Conservation (phyloP, 2,113 vertebrate species). For the Tringa solitaria region DNA sequence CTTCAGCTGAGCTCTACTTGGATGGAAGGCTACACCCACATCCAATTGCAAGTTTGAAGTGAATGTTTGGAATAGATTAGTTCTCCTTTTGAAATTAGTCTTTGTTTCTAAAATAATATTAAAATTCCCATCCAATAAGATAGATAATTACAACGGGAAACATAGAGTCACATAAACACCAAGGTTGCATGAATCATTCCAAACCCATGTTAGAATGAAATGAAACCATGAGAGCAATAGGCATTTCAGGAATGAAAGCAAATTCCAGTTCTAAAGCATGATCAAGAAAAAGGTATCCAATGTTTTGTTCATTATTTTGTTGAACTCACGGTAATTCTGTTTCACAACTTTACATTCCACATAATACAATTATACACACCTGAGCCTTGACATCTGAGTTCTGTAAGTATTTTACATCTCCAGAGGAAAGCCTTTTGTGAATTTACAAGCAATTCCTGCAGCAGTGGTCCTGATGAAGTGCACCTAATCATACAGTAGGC, state of each 20-base stretch:
- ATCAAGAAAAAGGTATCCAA: neutral
- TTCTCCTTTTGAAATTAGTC: constrained; percentile 56
- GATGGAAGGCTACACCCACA: neutral
- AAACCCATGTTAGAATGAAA: constrained; percentile 43
- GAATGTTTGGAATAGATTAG: neutral
- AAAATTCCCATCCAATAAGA: constrained; percentile 30
- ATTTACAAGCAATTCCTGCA: constrained; percentile 15
- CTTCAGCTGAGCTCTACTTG: neutral
- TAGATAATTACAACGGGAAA: constrained; percentile 29
- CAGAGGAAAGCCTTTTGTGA: constrained; percentile 23
- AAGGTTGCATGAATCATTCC: constrained; percentile 19
- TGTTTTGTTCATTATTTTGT: constrained; percentile 38
- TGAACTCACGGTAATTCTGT: constrained; percentile 17
- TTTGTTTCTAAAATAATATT: constrained; percentile 32
- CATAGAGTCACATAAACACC: neutral
- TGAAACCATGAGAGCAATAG: constrained; percentile 8
- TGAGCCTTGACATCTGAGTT: constrained; percentile 13
- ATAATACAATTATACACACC: constrained; percentile 48
- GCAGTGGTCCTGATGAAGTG: neutral
- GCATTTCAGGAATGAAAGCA: neutral
- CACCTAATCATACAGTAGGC: neutral
- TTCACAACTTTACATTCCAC: constrained; percentile 40
- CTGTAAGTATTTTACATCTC: constrained; percentile 17
- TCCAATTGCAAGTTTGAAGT: neutral
- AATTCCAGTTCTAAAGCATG: constrained; percentile 1